Evolutionary conservation across 2,797 vertebrate species (phyloP), one percentile per base, ranked within the genome.

Genomic region (Premnoplex brunnescens): DNA sequence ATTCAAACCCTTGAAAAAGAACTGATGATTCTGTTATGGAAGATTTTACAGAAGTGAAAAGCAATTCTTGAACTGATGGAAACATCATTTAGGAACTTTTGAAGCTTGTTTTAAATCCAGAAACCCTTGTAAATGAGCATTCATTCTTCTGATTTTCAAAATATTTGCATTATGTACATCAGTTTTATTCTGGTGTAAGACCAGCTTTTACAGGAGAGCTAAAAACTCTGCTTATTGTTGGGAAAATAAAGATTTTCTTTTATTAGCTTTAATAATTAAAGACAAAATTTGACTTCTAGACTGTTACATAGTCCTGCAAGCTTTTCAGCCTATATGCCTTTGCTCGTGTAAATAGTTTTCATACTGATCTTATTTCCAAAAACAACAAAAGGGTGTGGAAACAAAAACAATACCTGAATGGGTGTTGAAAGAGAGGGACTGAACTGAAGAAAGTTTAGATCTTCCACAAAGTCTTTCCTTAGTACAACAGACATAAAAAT

Each of bases 181-280:
- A 90, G 10, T 6, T 46, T 76, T 28, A 39, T 69, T 72, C 37
- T 84, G 12, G 6, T 41, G 3, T 36, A 64, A 73, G 17, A 30
- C 6, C 41, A 67, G 7, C 5, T 46, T 37, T 66, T 43, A 48
- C 14, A 60, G 32, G 23, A 51, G 62, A 55, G 14, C 69, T 1
- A 18, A 83, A 83, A 55, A 6, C 0, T 0, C 1, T 6, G 43
- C 2, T 64, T 54, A 18, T 9, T 60, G 2, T 5, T 76, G 13
- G 5, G 15, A n/a, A 73, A 71, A 27, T 10, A 26, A 18, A 30
- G 3, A 62, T 20, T 48, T 21, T 44, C 7, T 41, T 64, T 60
- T 44, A 22, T 66, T 51, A 72, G 36, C 23, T 55, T 60, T 56
- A 75, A n/a, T 2, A 82, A 62, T 64, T 63, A 54, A 36, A 58